Evolutionary conservation across 2,888 invertebrate species (phyloP).

Genomic region (Ectemnius continuus): DNA sequence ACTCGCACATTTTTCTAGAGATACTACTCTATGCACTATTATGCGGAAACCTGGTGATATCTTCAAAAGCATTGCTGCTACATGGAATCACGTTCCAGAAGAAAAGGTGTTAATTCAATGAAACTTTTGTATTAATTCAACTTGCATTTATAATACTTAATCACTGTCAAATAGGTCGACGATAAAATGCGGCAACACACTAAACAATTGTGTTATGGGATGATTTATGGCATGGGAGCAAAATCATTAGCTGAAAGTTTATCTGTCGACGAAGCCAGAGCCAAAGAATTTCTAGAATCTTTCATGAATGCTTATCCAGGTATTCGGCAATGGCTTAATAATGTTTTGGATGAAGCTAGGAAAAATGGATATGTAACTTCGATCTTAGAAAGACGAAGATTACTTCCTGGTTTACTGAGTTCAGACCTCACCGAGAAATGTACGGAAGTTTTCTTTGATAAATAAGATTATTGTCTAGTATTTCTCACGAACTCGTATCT

Average conservation of each 20-base stretch:
- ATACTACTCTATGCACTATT: constrained; percentile 84
- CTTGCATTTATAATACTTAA: constrained; percentile 3
- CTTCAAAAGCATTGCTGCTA: constrained; percentile 91
- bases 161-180: constrained; percentile 81
- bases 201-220: constrained; percentile 96
- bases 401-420: constrained; percentile 87
- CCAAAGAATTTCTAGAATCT: constrained; percentile 87
- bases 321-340: constrained; percentile 83
- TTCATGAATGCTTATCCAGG: constrained; percentile 89
- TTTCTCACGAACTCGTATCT: not conserved
- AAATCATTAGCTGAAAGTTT: constrained; percentile 89
- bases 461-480: not conserved
- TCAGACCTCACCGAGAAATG: constrained; percentile 81
- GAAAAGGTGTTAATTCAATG: constrained; percentile 79
- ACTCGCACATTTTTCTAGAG: constrained; percentile 92
- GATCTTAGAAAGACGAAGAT: constrained; percentile 87
- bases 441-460: constrained; percentile 73
- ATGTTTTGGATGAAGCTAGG: constrained; percentile 83
- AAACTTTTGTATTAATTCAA: not conserved
- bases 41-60: constrained; percentile 86
- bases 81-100: constrained; percentile 86
- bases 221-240: constrained; percentile 97
- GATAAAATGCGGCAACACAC: constrained; percentile 90
- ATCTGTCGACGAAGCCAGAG: constrained; percentile 88
- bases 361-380: constrained; percentile 90